Conservation (phyloP, 2,797 vertebrate species). For the Uromys caudimaculatus region DNA sequence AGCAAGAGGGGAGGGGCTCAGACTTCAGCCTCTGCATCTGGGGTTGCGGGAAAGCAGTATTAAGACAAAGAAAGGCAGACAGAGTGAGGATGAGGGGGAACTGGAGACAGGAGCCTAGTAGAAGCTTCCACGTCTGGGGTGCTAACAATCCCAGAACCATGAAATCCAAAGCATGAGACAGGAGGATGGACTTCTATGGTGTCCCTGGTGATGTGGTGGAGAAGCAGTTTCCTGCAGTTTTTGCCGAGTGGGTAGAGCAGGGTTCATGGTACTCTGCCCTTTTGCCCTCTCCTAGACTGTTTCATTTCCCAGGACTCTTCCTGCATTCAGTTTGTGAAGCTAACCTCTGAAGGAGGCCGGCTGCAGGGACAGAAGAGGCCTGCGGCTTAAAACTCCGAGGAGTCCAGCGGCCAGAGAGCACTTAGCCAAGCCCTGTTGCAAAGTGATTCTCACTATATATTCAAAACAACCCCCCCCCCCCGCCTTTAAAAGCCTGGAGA, state of each 20-base stretch:
- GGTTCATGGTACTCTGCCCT: not conserved
- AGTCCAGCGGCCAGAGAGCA: slow-evolving; percentile 7
- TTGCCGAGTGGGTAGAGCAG: not conserved
- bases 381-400: not conserved
- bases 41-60: not conserved
- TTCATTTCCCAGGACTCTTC: not conserved
- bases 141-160: not conserved
- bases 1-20: not conserved
- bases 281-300: not conserved
- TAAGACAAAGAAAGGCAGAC: not conserved
- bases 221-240: not conserved
- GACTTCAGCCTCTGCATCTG: not conserved
- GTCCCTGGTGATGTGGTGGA: not conserved
- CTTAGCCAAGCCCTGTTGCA: slow-evolving; percentile 53
- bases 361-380: not conserved
- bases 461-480: slow-evolving; percentile 61
- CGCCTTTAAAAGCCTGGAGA: slow-evolving; percentile 72
- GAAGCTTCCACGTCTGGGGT: not conserved
- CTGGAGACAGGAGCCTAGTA: not conserved
- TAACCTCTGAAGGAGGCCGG: not conserved
- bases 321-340: not conserved
- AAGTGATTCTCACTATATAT: slow-evolving; percentile 27
- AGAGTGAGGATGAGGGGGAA: not conserved
- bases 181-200: not conserved
- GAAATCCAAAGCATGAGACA: slow-evolving; percentile 5